Evolutionary conservation across 2,113 vertebrate genomes (phyloP), one percentile per base, ranked within the genome.

Genomic region (Cheilinus undulatus): DNA sequence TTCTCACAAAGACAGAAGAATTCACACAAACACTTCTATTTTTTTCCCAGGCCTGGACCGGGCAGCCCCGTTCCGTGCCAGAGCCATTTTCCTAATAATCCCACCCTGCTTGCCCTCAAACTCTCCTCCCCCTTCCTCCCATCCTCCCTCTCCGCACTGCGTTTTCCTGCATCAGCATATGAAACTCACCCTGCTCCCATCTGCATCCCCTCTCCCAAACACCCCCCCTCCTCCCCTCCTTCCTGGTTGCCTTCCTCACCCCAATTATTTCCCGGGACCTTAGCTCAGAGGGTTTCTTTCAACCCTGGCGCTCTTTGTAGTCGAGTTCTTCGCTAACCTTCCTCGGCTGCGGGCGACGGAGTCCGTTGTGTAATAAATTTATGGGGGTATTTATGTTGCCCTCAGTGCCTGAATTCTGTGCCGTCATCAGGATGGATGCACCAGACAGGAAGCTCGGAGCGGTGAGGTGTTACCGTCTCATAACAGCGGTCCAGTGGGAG

Each of bases 201-300:
- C 72, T 30, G 1, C 60, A 50, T 57, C 45, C 59, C 27, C 43
- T 40, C 36, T 40, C 36, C 65, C 40, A 56, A 69, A 64, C 74
- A 72, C 52, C 78, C 49, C 14, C 27, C 56, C 19, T 62, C 19
- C 7, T 69, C 45, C 46, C 26, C 32, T 34, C 56, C 20, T 24
- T 26, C 50, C 53, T 20, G 1, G 32, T 66, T 64, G 56, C 67
- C 60, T 76, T 73, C 53, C 78, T 82, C 80, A 85, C 80, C 88
- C 81, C 84, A 85, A 85, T 88, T 83, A 88, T 83, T 80, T 88
- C 66, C 52, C 15, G 3, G 75, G 83, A 72, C 67, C 73, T 69
- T 36, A n/a, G 78, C 78, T 73, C 24, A 8, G 32, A 83, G 88
- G 63, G 70, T 73, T 68, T 24, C 64, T 45, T 15, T 34, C 57